Percentiles rank a stretch among this genome's conserved stretches.
Conservation (phyloP, 2,113 vertebrate genomes). For the Galeopterus variegatus region DNA sequence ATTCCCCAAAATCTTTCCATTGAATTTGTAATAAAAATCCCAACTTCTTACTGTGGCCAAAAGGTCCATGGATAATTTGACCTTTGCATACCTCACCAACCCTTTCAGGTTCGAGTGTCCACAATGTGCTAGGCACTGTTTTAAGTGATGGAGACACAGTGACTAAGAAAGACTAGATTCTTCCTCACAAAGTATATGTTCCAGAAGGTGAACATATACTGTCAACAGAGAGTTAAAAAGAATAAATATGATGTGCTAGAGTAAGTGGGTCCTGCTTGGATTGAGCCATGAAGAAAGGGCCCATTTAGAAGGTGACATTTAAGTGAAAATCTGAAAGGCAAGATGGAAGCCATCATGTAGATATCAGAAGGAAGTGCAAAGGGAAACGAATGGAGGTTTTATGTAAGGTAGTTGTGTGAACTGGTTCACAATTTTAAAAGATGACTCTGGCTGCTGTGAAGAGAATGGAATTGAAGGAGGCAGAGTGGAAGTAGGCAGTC, state of each 20-base stretch:
- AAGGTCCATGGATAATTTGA: not conserved
- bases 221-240: not conserved
- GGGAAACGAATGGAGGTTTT: not conserved
- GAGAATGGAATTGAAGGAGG: not conserved
- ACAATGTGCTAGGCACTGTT: not conserved
- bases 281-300: not conserved
- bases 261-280: not conserved
- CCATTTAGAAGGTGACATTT: constrained; percentile 2
- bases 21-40: constrained; percentile 15
- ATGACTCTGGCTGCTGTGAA: not conserved
- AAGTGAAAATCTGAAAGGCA: constrained; percentile 16
- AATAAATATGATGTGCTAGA: not conserved
- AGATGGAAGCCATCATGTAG: not conserved
- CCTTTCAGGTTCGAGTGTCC: not conserved
- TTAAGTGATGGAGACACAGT: not conserved
- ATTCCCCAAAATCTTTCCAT: not conserved
- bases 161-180: not conserved
- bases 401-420: not conserved
- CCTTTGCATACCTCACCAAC: not conserved
- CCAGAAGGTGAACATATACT: not conserved
- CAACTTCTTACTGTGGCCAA: not conserved
- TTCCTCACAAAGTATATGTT: not conserved
- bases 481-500: not conserved
- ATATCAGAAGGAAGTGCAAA: not conserved
- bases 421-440: not conserved